Evolutionary conservation across 2,888 invertebrate species (phyloP).

Genomic region (Phania funesta): DNA sequence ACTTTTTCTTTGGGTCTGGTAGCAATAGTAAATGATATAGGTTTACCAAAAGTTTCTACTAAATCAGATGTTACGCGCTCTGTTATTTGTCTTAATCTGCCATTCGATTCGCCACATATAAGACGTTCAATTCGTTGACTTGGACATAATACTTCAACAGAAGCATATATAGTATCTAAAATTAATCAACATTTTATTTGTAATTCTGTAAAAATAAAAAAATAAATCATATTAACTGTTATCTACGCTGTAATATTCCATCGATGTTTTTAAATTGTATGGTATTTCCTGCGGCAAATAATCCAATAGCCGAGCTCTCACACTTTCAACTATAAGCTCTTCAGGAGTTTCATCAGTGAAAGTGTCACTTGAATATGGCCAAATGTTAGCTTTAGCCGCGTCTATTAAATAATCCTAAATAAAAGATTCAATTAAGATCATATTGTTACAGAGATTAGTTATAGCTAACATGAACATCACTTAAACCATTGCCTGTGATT

Average conservation of each 20-base stretch:
- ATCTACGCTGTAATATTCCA: conserved; percentile 86
- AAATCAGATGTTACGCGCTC: conserved; percentile 84
- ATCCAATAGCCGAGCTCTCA: conserved; percentile 92
- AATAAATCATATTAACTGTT: conserved; percentile 79
- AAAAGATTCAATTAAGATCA: not conserved
- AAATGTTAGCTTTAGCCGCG: conserved; percentile 84
- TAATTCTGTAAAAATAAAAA: not conserved
- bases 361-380: conserved; percentile 85
- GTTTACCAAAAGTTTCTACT: conserved; percentile 84
- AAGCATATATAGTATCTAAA: conserved; percentile 81
- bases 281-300: conserved; percentile 92
- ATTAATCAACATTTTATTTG: not conserved
- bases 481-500: conserved; percentile 87
- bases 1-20: conserved; percentile 68
- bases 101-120: conserved; percentile 86
- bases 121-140: conserved; percentile 83
- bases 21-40: conserved; percentile 79
- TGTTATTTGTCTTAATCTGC: conserved; percentile 86
- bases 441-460: not conserved
- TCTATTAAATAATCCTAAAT: conserved; percentile 71
- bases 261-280: conserved; percentile 84
- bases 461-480: conserved; percentile 84
- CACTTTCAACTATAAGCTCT: conserved; percentile 86
- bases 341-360: conserved; percentile 89
- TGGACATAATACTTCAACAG: conserved; percentile 85